Conservation (phyloP, 2,797 vertebrate genomes). For the Lophura swinhoii region DNA sequence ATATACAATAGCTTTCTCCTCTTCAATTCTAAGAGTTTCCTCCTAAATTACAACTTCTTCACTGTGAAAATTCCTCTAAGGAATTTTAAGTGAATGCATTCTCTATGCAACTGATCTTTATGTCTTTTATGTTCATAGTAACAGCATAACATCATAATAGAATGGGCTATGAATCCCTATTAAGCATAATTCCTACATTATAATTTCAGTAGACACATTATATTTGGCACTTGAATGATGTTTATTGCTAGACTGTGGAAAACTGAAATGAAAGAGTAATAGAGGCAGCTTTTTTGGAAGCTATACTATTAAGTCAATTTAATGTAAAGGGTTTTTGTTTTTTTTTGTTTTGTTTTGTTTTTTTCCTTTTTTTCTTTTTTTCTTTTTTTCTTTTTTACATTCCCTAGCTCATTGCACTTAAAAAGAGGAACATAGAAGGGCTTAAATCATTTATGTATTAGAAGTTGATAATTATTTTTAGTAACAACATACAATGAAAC, state of each 20-base stretch:
- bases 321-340: neutral
- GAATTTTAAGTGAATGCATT: slow-evolving; percentile 13
- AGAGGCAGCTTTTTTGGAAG: slow-evolving; percentile 2
- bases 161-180: slow-evolving; percentile 32
- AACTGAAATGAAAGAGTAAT: slow-evolving; percentile 30
- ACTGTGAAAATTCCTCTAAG: slow-evolving; percentile 2
- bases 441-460: neutral
- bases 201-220: slow-evolving; percentile 43
- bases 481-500: neutral
- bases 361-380: too few species aligned
- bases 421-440: neutral
- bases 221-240: slow-evolving; percentile 41
- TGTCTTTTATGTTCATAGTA: slow-evolving; percentile 35
- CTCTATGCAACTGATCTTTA: slow-evolving; percentile 9
- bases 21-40: neutral
- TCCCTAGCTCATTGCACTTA: neutral
- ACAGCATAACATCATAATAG: slow-evolving; percentile 37
- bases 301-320: slow-evolving; percentile 12
- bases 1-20: neutral
- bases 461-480: neutral
- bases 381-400: neutral
- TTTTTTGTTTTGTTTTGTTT: too few species aligned
- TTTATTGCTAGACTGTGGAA: slow-evolving; percentile 49
- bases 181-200: slow-evolving; percentile 57
- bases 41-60: slow-evolving; percentile 10